Conservation (phyloP, 2,888 invertebrate genomes). For the Lydus trimaculatus region DNA sequence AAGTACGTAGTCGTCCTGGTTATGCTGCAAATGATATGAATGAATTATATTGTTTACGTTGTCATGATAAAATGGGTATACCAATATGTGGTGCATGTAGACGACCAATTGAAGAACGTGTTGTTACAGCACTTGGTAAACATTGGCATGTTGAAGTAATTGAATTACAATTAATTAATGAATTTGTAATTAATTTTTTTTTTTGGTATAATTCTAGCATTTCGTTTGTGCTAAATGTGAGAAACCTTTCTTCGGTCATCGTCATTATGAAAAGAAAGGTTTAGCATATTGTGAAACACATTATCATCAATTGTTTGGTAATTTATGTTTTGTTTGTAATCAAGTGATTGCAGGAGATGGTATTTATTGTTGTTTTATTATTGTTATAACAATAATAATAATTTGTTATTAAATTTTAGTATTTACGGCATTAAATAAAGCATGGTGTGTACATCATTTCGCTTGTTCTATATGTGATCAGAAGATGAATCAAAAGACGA, state of each 20-base stretch:
- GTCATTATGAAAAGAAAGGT: constrained; percentile 98
- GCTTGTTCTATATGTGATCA: constrained; percentile 97
- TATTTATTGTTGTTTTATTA: constrained; percentile 60
- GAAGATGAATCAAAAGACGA: constrained; percentile 94
- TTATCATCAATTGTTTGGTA: constrained; percentile 98
- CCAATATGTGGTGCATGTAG: constrained; percentile 99
- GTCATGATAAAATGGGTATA: constrained; percentile 99
- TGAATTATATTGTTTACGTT: constrained; percentile 96
- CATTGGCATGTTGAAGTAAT: constrained; percentile 97
- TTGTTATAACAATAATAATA: constrained; percentile 5
- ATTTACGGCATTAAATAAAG: constrained; percentile 97
- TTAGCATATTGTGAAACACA: constrained; percentile 99
- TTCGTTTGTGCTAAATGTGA: constrained; percentile 99
- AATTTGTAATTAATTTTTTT: too few relatives aligned
- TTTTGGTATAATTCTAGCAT: constrained; percentile 73
- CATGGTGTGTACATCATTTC: constrained; percentile 99
- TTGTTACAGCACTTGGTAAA: constrained; percentile 97
- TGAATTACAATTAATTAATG: not conserved
- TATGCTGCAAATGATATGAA: constrained; percentile 92
- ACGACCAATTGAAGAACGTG: constrained; percentile 97
- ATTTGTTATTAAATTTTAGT: constrained; percentile 66
- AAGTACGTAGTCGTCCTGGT: constrained; percentile 91
- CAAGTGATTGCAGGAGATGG: constrained; percentile 98
- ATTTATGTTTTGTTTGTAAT: constrained; percentile 98
- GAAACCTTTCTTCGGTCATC: constrained; percentile 98